Conservation (phyloP, 2,888 invertebrate species). For the Phalera bucephala region DNA sequence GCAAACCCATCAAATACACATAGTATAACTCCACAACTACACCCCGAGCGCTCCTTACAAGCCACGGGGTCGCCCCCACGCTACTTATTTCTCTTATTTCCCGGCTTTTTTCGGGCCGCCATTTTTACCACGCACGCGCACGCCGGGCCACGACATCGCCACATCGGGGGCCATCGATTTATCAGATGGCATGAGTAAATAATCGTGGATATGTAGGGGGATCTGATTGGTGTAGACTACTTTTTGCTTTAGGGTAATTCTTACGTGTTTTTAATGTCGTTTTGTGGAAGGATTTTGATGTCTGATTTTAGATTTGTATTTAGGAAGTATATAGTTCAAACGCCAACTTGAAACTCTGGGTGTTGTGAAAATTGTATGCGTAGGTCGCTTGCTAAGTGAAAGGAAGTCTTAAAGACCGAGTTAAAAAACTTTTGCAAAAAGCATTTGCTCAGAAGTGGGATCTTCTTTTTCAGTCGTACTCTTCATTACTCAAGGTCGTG, state of each 20-base stretch:
- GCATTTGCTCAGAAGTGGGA: too few relatives aligned
- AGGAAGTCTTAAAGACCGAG: too few relatives aligned
- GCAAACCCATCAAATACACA: slow-evolving; percentile 27
- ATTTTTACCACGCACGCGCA: slow-evolving; percentile 77
- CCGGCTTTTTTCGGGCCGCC: slow-evolving; percentile 73
- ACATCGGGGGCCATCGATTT: slow-evolving; percentile 64
- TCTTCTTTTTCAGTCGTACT: too few relatives aligned
- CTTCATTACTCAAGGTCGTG: too few relatives aligned
- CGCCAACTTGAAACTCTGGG: too few relatives aligned
- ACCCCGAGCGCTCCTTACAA: slow-evolving; percentile 54
- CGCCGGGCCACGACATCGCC: slow-evolving; percentile 31
- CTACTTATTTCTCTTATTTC: slow-evolving; percentile 79
- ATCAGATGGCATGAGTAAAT: slow-evolving; percentile 62
- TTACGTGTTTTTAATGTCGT: too few relatives aligned
- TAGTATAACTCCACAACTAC: slow-evolving; percentile 30
- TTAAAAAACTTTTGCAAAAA: too few relatives aligned
- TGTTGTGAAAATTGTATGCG: too few relatives aligned
- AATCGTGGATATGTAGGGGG: slow-evolving; percentile 48
- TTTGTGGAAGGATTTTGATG: too few relatives aligned
- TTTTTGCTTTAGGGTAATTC: not conserved
- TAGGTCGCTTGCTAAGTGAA: too few relatives aligned
- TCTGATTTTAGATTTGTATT: too few relatives aligned
- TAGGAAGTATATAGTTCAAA: too few relatives aligned
- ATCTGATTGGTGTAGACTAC: not conserved
- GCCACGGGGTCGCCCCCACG: slow-evolving; percentile 48